Base-by-base conservation (phyloP, 2,888 invertebrate genomes). In the Pyrocoelia pectoralis region DNA sequence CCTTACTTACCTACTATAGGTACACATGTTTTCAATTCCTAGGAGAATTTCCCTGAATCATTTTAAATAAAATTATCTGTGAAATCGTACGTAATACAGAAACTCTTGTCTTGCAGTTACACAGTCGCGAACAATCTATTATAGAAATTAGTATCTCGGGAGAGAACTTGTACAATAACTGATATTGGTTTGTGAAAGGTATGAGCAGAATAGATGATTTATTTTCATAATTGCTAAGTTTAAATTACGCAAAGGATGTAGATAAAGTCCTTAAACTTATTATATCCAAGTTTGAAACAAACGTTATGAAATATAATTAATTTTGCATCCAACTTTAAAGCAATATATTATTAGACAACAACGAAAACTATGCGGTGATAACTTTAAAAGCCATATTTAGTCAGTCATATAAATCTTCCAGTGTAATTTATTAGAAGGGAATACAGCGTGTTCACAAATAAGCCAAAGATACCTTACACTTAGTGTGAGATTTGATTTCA, bases 171-270 rank as follows among this genome's bases (percentile, higher is more conserved):
- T 49, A 64, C 56, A 60, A 65, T 65, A 68, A 65, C 59, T 68
- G 65, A 65, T 64, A 65, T 65, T 65, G 65, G 67, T 65, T 65
- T 61, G 58, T 59, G 58, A 51, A 63, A 63, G 68, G 61, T 68
- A 68, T 66, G 63, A 59, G 66, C 61, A 59, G 58, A 55, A 38
- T 49, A 53, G 59, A 66, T 66, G 68, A 68, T 68, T 68, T 68
- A 68, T 68, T 66, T 66, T 54, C 58, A 58, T 64, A 68, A 68
- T 66, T 68, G 61, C 56, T 49, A 66, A 68, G 68, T 66, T 66
- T 66, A 68, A 68, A 68, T 68, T 68, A 61, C 62, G 68, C 65
- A 66, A 68, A 61, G 66, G 57, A 46, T 60, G 50, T 52, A 60
- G 65, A 61, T 65, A 66, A 66, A 43, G 56, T 64, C 53, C 51